Percentiles rank a stretch among this genome's conserved stretches.
phyloP scores from a whole-genome alignment of 2,888 invertebrate species.

The Entomobrya proxima region DNA sequence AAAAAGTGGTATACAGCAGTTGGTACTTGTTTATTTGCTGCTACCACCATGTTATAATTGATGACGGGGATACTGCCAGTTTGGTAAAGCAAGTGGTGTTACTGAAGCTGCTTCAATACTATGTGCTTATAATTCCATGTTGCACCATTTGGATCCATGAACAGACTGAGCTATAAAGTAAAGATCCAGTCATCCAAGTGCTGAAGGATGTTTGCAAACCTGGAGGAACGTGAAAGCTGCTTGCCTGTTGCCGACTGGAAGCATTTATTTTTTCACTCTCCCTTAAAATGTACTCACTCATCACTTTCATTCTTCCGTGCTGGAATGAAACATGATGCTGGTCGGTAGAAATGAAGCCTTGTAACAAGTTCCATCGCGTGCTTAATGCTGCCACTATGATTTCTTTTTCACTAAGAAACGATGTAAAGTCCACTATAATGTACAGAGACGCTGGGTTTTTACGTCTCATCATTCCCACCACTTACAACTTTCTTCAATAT shows the following conservation, averaged over 20 bases:
- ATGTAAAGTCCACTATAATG: too few species aligned
- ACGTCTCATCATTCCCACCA: too few species aligned
- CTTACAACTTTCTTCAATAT: too few species aligned
- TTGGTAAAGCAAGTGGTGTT: slow-evolving; percentile 21
- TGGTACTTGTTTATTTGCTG: neutral
- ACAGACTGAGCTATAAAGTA: slow-evolving; percentile 38
- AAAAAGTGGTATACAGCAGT: neutral
- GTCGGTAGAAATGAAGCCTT: neutral
- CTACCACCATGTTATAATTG: neutral
- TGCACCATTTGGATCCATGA: slow-evolving; percentile 20
- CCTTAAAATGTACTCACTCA: neutral
- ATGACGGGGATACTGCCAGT: neutral
- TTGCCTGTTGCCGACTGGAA: slow-evolving; percentile 11
- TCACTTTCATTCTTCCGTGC: neutral
- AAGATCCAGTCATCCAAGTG: slow-evolving; percentile 7
- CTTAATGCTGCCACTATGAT: too few species aligned
- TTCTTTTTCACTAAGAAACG: too few species aligned
- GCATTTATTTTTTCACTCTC: slow-evolving; percentile 18
- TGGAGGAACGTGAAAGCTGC: slow-evolving; percentile 39
- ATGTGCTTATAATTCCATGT: slow-evolving; percentile 13
- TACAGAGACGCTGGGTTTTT: too few species aligned
- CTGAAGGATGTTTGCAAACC: slow-evolving; percentile 36
- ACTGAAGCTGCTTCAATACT: neutral
- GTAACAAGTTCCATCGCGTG: too few species aligned
- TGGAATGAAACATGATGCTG: neutral